These are phyloP conservation scores for Staurois parvus DNA, from an alignment of 2,797 vertebrate genomes.

Conservation along the genomic window DNA sequence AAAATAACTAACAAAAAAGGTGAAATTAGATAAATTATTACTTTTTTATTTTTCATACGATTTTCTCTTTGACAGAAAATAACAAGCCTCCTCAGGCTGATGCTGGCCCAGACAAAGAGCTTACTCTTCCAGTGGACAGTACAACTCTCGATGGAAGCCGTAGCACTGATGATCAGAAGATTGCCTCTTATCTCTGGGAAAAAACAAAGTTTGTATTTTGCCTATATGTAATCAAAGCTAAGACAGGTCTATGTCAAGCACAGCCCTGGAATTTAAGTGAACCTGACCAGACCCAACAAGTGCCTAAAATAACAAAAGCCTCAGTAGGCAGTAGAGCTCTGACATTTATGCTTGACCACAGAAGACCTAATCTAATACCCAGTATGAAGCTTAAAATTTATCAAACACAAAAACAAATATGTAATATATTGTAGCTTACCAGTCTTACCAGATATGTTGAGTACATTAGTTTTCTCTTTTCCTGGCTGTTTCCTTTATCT, in stretches of 20 bases:
- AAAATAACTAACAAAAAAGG: not conserved
- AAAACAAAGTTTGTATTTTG: constrained; percentile 82
- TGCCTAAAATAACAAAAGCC: no score
- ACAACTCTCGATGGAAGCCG: constrained; percentile 94
- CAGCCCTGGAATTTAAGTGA: no score
- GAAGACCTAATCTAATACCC: no score
- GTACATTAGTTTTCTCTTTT: no score
- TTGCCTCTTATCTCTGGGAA: constrained; percentile 88
- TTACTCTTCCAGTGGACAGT: constrained; percentile 92
- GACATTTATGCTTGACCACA: no score
- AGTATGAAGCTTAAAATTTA: no score
- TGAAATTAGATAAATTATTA: not conserved
- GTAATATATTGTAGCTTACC: no score
- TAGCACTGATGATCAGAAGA: constrained; percentile 95
- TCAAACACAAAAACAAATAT: no score
- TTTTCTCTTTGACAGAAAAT: constrained; percentile 83
- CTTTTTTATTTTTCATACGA: not conserved
- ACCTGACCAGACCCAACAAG: no score
- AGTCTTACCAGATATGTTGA: no score
- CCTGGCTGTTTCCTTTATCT: no score
- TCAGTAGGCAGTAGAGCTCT: no score
- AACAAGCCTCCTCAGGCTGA: constrained; percentile 93
- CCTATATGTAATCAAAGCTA: not conserved
- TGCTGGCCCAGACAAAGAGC: constrained; percentile 95
- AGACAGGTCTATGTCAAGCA: not conserved